These are phyloP conservation scores for Lasioglossum malachurum DNA, from an alignment of 2,888 invertebrate genomes.

Conservation along the genomic window DNA sequence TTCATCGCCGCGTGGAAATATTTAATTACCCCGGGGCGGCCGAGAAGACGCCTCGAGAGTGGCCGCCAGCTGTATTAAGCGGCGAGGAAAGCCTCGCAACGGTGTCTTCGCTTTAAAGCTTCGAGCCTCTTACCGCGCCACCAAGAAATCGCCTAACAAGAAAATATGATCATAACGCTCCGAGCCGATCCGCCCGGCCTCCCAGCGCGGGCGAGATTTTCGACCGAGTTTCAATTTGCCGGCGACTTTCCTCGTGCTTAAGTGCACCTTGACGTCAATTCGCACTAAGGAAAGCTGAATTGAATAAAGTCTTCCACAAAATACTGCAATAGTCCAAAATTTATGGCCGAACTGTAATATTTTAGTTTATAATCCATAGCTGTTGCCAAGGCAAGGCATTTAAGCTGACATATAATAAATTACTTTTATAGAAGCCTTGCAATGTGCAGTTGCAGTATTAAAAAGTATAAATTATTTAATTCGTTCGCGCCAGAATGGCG, in stretches of 20 bases:
- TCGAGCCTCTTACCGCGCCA: background rate
- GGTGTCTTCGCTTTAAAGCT: background rate
- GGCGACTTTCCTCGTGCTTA: background rate
- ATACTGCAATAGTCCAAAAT: too few species aligned
- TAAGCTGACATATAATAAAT: too few species aligned
- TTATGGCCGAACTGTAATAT: too few species aligned
- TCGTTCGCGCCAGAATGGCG: too few species aligned
- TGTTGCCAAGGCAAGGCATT: too few species aligned
- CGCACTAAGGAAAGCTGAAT: background rate
- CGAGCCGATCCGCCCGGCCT: background rate
- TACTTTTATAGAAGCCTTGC: too few species aligned
- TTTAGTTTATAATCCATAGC: too few species aligned
- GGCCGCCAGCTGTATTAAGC: slow-evolving; percentile 4
- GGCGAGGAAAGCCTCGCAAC: background rate
- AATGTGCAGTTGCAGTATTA: too few species aligned
- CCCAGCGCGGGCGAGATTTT: background rate
- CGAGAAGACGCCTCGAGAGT: slow-evolving; percentile 3
- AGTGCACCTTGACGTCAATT: background rate
- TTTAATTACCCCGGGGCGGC: slow-evolving; percentile 71
- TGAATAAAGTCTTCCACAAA: too few species aligned
- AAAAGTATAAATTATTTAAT: too few species aligned
- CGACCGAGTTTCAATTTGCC: background rate
- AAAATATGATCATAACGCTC: background rate
- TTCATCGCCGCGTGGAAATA: slow-evolving; percentile 72
- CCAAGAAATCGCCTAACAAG: slow-evolving; percentile 4